phyloP scores from a whole-genome alignment of 2,113 vertebrate genomes.

The Rutilus rutilus region DNA sequence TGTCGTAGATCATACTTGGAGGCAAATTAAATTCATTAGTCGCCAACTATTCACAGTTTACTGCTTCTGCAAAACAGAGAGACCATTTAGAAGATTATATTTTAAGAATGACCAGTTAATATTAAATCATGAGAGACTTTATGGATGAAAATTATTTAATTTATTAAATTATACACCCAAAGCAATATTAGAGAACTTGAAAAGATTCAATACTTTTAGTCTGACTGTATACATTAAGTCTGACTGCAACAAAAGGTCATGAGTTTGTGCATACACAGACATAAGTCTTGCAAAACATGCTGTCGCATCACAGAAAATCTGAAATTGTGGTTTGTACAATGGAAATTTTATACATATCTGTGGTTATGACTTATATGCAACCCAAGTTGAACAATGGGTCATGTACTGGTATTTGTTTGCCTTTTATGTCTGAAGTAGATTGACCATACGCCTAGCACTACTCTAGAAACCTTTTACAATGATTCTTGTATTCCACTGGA shows the following conservation, averaged over 20 bases:
- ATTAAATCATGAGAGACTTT: background rate
- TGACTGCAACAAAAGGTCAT: background rate
- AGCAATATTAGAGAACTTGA: background rate
- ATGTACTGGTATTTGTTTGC: background rate
- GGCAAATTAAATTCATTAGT: background rate
- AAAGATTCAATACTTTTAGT: background rate
- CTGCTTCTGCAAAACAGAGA: background rate
- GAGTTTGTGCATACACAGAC: background rate
- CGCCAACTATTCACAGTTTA: background rate
- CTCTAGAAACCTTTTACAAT: background rate
- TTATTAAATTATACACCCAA: background rate
- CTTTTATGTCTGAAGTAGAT: background rate
- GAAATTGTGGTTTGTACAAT: background rate
- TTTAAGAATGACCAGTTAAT: background rate
- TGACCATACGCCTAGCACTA: background rate
- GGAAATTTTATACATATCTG: background rate
- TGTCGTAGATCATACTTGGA: background rate
- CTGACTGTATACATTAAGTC: background rate
- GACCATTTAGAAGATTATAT: background rate
- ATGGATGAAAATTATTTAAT: background rate
- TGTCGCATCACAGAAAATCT: background rate
- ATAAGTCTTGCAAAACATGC: background rate
- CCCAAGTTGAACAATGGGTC: background rate
- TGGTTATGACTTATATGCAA: constrained; percentile 37
- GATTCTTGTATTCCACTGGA: background rate